Evolutionary conservation across 2,113 vertebrate species (phyloP), one percentile per base, ranked within the genome.

Genomic region (Amphiprion percula): DNA sequence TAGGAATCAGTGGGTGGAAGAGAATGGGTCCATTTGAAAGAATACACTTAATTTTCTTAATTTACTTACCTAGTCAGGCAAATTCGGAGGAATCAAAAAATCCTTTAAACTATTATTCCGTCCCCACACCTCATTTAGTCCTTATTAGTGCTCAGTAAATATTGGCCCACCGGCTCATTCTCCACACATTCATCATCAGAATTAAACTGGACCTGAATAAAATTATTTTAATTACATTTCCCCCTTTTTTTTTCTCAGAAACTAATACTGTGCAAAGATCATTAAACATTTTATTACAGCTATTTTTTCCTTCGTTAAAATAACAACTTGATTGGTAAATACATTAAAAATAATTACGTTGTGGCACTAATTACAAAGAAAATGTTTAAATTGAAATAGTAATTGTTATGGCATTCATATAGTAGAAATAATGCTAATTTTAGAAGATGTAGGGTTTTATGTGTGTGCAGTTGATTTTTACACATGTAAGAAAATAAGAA

Each of bases 1-100:
- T 47, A 52, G 68, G 65, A 90, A 92, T 92, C 79, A 74, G 90
- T 91, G 64, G 19, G 59, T 75, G 61, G 67, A 85, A 74, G 75
- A 65, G 47, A 82, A 77, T n/a, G 16, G 53, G 52, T 77, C 72
- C 72, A 77, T 87, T 81, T 61, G 4, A 75, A 82, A 74, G 62
- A 77, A 61, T 60, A 63, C 68, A 26, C 78, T 86, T 86, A 47
- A 65, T 89, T 88, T 87, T 66, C 69, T 73, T 77, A 73, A 88
- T 88, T 90, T 75, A 60, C 37, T 80, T 74, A 70, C 79, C 72
- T 72, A 56, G 70, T 77, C 62, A 63, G 68, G 80, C 68, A 80
- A 68, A 85, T 84, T 79, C 55, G 67, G 74, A 66, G 46, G 30
- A 84, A 85, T 77, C 28, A 72, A 80, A 60, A 65, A 67, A 83